These are phyloP conservation scores for Tetramorium alpestre DNA, from an alignment of 1,140 invertebrate species.

Conservation along the genomic window DNA sequence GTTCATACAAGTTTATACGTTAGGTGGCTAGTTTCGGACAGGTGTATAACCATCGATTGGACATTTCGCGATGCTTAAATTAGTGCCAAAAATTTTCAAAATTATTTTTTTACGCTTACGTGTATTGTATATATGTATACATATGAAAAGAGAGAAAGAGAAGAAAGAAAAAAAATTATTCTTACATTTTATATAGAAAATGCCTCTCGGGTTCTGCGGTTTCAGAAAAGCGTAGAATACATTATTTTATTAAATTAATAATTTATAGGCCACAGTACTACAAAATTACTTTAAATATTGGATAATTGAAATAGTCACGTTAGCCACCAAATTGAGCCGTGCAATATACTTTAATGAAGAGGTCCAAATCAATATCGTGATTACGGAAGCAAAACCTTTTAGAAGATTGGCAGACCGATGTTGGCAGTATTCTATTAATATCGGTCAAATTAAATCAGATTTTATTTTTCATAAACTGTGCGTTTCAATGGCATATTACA, in stretches of 20 bases:
- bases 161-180: background rate
- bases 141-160: background rate
- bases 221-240: background rate
- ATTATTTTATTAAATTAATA: constrained; percentile 29
- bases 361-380: constrained; percentile 1
- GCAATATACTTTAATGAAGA: constrained; percentile 15
- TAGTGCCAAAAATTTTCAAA: background rate
- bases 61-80: constrained; percentile 29
- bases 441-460: constrained; percentile 10
- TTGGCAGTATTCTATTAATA: constrained; percentile 22
- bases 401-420: constrained; percentile 25
- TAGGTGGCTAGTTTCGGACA: constrained; percentile 42
- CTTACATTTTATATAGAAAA: constrained; percentile 5
- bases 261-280: background rate
- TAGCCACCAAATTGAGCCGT: background rate
- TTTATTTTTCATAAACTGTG: constrained; percentile 31
- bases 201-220: background rate
- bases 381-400: constrained; percentile 30
- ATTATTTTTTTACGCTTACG: background rate
- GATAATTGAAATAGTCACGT: constrained; percentile 1
- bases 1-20: constrained; percentile 24
- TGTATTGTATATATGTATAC: too few species aligned
- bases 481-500: background rate
- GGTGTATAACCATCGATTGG: constrained; percentile 3
- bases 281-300: constrained; percentile 13